Percentiles rank a stretch among this genome's conserved stretches.
Conservation (phyloP, 1,140 invertebrate species). For the Drosophila tristis region DNA sequence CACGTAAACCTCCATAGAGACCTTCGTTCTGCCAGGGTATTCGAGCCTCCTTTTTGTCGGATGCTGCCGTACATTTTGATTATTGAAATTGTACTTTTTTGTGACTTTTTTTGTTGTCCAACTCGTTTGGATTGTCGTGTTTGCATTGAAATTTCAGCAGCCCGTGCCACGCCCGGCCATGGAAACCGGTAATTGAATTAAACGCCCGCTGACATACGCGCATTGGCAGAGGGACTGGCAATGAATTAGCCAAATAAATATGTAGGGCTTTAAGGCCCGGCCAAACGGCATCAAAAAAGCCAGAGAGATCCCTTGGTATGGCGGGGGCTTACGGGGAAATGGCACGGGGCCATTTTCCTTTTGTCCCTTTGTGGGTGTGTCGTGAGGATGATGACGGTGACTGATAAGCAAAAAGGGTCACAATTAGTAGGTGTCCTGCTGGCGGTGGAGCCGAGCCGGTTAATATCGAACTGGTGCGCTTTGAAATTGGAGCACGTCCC, state of each 20-base stretch:
- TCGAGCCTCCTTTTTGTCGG: no score
- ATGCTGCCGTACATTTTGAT: neutral
- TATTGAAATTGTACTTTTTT: conserved; percentile 26
- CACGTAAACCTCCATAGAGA: no score
- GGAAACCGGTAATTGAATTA: conserved; percentile 66
- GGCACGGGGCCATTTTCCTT: conserved; percentile 18
- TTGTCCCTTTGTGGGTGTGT: neutral
- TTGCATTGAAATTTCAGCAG: conserved; percentile 31
- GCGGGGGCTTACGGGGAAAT: conserved; percentile 24
- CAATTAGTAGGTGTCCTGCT: conserved; percentile 65
- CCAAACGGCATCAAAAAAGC: conserved; percentile 14
- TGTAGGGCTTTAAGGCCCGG: conserved; percentile 46
- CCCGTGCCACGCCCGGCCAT: conserved; percentile 4
- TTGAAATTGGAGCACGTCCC: conserved; percentile 59
- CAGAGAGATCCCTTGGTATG: conserved; percentile 22
- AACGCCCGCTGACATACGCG: conserved; percentile 32
- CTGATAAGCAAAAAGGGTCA: conserved; percentile 67
- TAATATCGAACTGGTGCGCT: conserved; percentile 48
- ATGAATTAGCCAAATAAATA: conserved; percentile 63
- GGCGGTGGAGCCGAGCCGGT: conserved; percentile 21
- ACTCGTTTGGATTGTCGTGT: conserved; percentile 13
- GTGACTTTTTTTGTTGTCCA: conserved; percentile 2
- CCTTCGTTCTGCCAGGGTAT: no score
- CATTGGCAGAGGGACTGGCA: conserved; percentile 1
- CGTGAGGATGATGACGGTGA: conserved; percentile 17